phyloP scores from a whole-genome alignment of 2,113 vertebrate genomes.

The Bubalus kerabau region DNA sequence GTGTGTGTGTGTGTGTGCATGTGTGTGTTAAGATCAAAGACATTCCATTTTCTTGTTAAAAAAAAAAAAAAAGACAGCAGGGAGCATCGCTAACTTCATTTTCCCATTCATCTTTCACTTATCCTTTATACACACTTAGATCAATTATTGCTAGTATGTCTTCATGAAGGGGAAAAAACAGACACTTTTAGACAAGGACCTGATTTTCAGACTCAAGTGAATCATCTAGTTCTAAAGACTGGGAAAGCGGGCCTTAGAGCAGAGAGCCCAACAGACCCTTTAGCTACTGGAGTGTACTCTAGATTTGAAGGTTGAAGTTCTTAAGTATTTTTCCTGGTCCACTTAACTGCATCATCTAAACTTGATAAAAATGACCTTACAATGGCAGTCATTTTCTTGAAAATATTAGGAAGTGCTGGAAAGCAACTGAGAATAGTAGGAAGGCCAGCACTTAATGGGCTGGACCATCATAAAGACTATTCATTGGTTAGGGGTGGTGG shows the following conservation, averaged over 20 bases:
- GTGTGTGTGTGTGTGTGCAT: neutral
- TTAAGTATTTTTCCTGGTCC: constrained; percentile 42
- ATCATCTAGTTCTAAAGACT: neutral
- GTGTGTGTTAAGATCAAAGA: neutral
- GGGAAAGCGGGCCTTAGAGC: neutral
- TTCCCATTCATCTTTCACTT: neutral
- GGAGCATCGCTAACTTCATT: neutral
- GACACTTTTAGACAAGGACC: neutral
- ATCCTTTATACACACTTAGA: neutral
- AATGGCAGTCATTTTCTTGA: constrained; percentile 36
- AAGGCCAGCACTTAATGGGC: constrained; percentile 44
- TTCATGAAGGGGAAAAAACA: neutral
- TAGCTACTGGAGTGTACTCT: neutral
- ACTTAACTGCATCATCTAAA: constrained; percentile 54
- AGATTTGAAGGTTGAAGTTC: constrained; percentile 47
- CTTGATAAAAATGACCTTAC: constrained; percentile 59
- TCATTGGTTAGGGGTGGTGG: neutral
- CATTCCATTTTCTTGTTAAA: neutral
- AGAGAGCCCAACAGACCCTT: neutral
- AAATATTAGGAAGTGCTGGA: constrained; percentile 40
- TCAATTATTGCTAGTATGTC: neutral
- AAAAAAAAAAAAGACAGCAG: neutral
- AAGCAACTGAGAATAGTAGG: constrained; percentile 33
- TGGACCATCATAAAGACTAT: neutral
- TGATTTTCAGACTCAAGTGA: constrained; percentile 40